Percentiles rank a stretch among this genome's conserved stretches.
Evolutionary conservation across 2,113 vertebrate genomes (phyloP).

Genomic region (Propithecus coquereli): DNA sequence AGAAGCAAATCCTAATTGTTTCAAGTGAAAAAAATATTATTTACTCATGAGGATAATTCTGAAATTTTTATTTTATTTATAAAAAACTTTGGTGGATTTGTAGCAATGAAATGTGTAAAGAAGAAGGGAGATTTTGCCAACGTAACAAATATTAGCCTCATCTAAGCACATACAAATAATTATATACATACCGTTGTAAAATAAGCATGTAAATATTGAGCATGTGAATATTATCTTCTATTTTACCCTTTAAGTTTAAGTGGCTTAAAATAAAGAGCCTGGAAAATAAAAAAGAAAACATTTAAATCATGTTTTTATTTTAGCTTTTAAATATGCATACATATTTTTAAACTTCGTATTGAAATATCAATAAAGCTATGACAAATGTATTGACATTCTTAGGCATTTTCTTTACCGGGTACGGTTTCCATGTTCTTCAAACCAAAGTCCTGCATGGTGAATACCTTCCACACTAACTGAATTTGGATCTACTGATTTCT

Average conservation of each 20-base stretch:
- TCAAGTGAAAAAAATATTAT: not conserved
- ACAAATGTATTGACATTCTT: not conserved
- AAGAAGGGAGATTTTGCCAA: not conserved
- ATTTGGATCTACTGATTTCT: not conserved
- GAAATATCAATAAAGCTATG: not conserved
- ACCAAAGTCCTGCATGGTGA: not conserved
- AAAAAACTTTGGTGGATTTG: not conserved
- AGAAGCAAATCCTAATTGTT: conserved; percentile 22
- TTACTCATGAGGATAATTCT: not conserved
- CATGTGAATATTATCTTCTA: not conserved
- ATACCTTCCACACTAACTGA: not conserved
- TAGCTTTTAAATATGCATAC: not conserved
- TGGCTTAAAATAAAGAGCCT: not conserved
- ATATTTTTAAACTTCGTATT: not conserved
- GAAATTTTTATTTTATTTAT: conserved; percentile 29
- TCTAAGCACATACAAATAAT: not conserved
- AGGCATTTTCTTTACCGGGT: not conserved
- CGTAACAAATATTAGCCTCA: not conserved
- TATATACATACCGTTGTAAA: not conserved
- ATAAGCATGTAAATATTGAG: not conserved
- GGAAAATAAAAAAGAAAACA: not conserved
- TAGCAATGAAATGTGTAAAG: not conserved
- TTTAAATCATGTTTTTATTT: not conserved
- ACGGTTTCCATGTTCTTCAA: not conserved
- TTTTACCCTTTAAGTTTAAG: not conserved